Conservation (phyloP, 2,797 vertebrate genomes). For the Schizopygopsis malacanthus region DNA sequence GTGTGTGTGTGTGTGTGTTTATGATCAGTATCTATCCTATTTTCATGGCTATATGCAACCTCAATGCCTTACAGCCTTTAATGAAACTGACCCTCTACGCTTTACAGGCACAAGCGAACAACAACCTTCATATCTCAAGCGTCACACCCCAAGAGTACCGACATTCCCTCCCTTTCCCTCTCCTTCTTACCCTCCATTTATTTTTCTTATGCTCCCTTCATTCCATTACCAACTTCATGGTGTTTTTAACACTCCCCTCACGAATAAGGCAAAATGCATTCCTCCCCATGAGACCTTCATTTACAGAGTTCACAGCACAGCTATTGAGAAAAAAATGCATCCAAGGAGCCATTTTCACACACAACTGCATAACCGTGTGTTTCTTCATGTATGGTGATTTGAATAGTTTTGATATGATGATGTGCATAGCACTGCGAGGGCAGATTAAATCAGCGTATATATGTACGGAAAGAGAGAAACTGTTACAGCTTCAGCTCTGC, state of each 20-base stretch:
- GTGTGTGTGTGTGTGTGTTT: conserved; percentile 25
- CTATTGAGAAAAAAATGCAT: conserved; percentile 17
- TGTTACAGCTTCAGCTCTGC: conserved; percentile 7
- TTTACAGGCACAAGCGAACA: conserved; percentile 14
- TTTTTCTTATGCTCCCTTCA: conserved; percentile 39
- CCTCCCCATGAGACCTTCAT: conserved; percentile 19
- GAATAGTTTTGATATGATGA: not conserved
- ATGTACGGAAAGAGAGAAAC: not conserved
- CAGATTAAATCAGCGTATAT: not conserved
- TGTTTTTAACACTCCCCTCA: conserved; percentile 35
- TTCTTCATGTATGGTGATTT: not conserved
- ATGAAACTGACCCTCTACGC: conserved; percentile 29
- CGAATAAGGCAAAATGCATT: conserved; percentile 3
- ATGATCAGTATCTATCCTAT: conserved; percentile 29
- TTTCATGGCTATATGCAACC: conserved; percentile 38
- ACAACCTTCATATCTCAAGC: conserved; percentile 31
- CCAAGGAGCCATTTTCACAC: conserved; percentile 4
- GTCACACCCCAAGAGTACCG: conserved; percentile 18
- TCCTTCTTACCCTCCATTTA: conserved; percentile 57
- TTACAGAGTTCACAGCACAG: conserved; percentile 18
- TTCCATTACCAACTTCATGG: conserved; percentile 43
- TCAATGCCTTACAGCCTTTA: conserved; percentile 40
- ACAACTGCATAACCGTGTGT: not conserved
- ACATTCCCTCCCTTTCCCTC: conserved; percentile 39
- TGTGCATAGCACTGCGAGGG: not conserved